Base-by-base conservation (phyloP, 2,113 vertebrate species). In the Chascanopsetta lugubris region DNA sequence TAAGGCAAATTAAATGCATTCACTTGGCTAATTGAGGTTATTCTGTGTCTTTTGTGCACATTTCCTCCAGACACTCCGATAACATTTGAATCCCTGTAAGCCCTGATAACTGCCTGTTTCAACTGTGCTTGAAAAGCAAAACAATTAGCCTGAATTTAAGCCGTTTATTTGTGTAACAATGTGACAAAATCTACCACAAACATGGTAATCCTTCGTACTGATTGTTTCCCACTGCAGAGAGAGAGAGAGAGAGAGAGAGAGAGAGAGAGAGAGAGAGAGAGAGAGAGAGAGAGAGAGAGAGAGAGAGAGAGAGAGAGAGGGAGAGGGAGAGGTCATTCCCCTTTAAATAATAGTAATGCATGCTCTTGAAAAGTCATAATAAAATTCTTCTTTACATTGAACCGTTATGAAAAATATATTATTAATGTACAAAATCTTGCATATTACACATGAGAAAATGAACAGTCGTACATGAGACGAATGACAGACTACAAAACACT, bases 351-450 rank as follows among this genome's bases (percentile, higher is more conserved):
- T 86, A 89, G 68, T 87, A 81, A 86, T 73, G 91, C 89, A 91
- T 90, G 89, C 90, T 84, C 70, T 76, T 81, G 66, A 88, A 90
- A 91, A 88, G 69, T 67, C 80, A 79, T 88, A 87, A 83, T 85
- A 90, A 90, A 86, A 89, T 64, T 85, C 30, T 51, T 86, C 40
- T 89, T 87, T 88, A 90, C 89, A 90, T 63, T 81, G 80, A 88
- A 54, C 81, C 75, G 42, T 86, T 91, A 89, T 88, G 84, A 91
- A 93, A 93, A 91, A 93, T 93, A 92, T 93, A 91, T 86, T 89
- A 86, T 91, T 68, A 75, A 91, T 91, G 71, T 93, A 93, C 80
- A 92, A 92, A 92, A 91, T 84, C 63, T 90, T 88, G 89, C 88
- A 91, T 91, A 89, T 91, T 90, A 89, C 77, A 91, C 83, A 88